phyloP scores from a whole-genome alignment of 2,888 invertebrate species.

The Lasius fuliginosus region DNA sequence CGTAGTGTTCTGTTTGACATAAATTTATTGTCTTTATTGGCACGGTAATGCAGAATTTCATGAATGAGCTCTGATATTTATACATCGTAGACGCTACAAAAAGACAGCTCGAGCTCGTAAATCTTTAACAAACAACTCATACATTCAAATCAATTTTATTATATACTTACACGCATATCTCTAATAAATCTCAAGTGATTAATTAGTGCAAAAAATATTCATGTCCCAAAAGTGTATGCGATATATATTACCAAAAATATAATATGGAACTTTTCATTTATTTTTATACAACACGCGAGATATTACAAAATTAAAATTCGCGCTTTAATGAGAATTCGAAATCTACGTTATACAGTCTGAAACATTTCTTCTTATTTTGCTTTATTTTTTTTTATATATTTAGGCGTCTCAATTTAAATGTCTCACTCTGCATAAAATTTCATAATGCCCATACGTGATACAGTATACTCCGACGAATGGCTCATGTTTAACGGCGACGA shows the following conservation, averaged over 20 bases:
- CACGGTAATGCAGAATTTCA: background rate
- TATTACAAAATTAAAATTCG: slow-evolving; percentile 20
- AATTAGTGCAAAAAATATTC: slow-evolving; percentile 18
- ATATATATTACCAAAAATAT: slow-evolving; percentile 27
- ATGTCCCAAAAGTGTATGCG: background rate
- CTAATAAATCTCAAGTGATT: slow-evolving; percentile 26
- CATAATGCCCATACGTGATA: background rate
- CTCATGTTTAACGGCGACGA: slow-evolving; percentile 11
- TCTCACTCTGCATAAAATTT: background rate
- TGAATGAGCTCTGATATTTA: slow-evolving; percentile 1
- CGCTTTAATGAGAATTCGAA: slow-evolving; percentile 10
- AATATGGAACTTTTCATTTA: background rate
- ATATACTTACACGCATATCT: background rate
- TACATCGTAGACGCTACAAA: background rate
- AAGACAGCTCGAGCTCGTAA: background rate
- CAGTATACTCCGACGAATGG: background rate
- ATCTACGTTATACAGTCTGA: background rate
- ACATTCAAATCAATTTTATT: slow-evolving; percentile 21
- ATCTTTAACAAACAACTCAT: background rate
- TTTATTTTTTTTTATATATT: too few species aligned
- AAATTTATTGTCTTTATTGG: slow-evolving; percentile 35
- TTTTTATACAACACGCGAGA: slow-evolving; percentile 17
- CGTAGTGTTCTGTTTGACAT: slow-evolving; percentile 6
- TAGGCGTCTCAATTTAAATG: too few species aligned
- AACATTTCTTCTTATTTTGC: too few species aligned